These are phyloP conservation scores for Zaprionus taronus DNA, from an alignment of 1,140 invertebrate genomes.

Conservation along the genomic window DNA sequence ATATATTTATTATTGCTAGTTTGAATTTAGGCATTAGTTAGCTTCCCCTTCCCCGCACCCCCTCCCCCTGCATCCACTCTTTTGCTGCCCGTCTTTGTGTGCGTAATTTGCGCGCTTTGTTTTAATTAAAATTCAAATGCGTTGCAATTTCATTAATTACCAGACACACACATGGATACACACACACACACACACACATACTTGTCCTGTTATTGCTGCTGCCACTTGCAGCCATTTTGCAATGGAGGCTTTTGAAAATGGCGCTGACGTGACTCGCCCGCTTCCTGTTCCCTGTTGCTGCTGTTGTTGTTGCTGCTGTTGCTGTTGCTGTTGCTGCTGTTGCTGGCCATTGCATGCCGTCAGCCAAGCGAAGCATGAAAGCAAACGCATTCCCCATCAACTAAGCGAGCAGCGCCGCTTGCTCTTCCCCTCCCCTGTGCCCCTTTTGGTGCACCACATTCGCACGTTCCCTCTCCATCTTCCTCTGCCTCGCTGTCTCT, in stretches of 20 bases:
- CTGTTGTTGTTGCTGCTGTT: conserved; percentile 26
- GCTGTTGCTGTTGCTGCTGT: conserved; percentile 36
- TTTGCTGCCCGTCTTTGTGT: conserved; percentile 21
- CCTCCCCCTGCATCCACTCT: accelerated
- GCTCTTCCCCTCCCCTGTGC: neutral
- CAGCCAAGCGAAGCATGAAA: conserved; percentile 74
- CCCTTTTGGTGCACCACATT: conserved; percentile 67
- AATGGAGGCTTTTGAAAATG: conserved; percentile 73
- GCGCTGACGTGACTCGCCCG: conserved; percentile 68
- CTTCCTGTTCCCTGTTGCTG: conserved; percentile 13
- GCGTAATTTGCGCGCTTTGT: conserved; percentile 78
- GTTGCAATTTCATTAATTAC: conserved; percentile 83
- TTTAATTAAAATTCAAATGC: conserved; percentile 84
- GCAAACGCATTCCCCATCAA: conserved; percentile 75
- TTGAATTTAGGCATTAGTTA: neutral
- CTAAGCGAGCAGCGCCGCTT: conserved; percentile 42
- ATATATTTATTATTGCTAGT: conserved; percentile 9
- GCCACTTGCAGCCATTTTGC: conserved; percentile 77
- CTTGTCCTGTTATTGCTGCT: conserved; percentile 38
- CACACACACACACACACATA: conserved; percentile 31
- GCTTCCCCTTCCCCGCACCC: neutral
- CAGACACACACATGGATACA: conserved; percentile 52
- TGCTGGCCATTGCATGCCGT: conserved; percentile 73
- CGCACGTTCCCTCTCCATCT: conserved; percentile 39
- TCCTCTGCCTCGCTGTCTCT: conserved; percentile 6